These are phyloP conservation scores for Drosophila cracens DNA, from an alignment of 2,888 invertebrate species.

Conservation along the genomic window DNA sequence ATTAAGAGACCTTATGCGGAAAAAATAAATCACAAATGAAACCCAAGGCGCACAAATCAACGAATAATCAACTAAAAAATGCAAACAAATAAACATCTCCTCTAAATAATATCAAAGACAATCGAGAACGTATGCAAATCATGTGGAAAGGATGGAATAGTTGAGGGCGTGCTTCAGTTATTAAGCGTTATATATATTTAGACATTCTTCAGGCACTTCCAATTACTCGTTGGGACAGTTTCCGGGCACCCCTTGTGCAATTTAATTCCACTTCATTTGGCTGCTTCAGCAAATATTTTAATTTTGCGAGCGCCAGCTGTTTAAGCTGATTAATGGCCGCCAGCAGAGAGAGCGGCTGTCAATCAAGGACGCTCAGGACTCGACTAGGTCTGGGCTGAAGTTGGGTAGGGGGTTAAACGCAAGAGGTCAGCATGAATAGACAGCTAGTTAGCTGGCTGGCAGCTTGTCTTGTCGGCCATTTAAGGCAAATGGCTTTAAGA, in stretches of 20 bases:
- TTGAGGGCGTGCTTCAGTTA: not conserved
- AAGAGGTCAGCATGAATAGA: slow-evolving; percentile 38
- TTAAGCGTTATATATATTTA: not conserved
- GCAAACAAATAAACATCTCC: not conserved
- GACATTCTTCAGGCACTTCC: slow-evolving; percentile 3
- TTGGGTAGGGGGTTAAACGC: no score
- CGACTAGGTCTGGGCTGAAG: not conserved
- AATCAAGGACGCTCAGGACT: slow-evolving; percentile 58
- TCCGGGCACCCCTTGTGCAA: slow-evolving; percentile 9
- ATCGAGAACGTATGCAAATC: not conserved
- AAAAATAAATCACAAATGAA: slow-evolving; percentile 45
- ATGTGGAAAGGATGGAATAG: not conserved
- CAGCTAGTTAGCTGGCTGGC: slow-evolving; percentile 62
- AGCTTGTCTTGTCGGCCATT: slow-evolving; percentile 53
- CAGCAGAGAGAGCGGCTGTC: slow-evolving; percentile 62
- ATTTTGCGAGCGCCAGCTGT: slow-evolving; percentile 70
- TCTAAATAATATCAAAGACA: slow-evolving; percentile 11
- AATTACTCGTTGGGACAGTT: not conserved
- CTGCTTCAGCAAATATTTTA: slow-evolving; percentile 57
- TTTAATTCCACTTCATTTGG: slow-evolving; percentile 58
- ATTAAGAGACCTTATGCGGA: slow-evolving; percentile 48
- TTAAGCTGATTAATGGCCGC: slow-evolving; percentile 71
- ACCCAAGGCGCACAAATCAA: slow-evolving; percentile 15
- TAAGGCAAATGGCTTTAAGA: slow-evolving; percentile 63
- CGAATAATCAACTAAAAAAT: slow-evolving; percentile 17